These are phyloP conservation scores for Melanostigma gelatinosum DNA, from an alignment of 2,113 vertebrate species.

Conservation along the genomic window DNA sequence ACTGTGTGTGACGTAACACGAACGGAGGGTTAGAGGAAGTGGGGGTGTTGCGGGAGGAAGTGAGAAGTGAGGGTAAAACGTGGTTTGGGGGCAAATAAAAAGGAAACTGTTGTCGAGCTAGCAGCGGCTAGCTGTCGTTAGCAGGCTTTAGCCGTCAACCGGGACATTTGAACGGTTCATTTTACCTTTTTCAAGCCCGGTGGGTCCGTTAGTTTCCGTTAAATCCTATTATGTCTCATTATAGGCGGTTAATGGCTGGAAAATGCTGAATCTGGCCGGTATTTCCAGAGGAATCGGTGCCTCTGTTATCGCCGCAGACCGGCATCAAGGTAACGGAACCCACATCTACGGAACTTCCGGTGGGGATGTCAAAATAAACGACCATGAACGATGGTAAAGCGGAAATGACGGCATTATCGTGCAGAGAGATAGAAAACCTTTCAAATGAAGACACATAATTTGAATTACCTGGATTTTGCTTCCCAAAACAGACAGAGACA, in stretches of 20 bases:
- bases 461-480: background rate
- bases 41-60: background rate
- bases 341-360: background rate
- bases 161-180: background rate
- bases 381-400: background rate
- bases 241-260: background rate
- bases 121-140: constrained; percentile 52
- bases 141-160: constrained; percentile 10
- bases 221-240: constrained; percentile 31
- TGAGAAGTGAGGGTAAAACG: background rate
- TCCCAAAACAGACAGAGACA: too few relatives aligned
- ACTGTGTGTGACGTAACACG: background rate
- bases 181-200: constrained; percentile 42
- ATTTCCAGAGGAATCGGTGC: background rate
- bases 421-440: background rate
- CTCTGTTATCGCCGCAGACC: constrained; percentile 6
- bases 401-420: background rate
- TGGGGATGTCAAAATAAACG: constrained; percentile 18
- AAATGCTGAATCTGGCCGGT: background rate
- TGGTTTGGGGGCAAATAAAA: constrained; percentile 1
- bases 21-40: background rate
- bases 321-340: constrained; percentile 4
- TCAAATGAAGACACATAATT: background rate
- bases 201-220: constrained; percentile 23
- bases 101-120: constrained; percentile 21